These are phyloP conservation scores for Hemibagrus wyckioides DNA, from an alignment of 2,113 vertebrate genomes.

Conservation along the genomic window DNA sequence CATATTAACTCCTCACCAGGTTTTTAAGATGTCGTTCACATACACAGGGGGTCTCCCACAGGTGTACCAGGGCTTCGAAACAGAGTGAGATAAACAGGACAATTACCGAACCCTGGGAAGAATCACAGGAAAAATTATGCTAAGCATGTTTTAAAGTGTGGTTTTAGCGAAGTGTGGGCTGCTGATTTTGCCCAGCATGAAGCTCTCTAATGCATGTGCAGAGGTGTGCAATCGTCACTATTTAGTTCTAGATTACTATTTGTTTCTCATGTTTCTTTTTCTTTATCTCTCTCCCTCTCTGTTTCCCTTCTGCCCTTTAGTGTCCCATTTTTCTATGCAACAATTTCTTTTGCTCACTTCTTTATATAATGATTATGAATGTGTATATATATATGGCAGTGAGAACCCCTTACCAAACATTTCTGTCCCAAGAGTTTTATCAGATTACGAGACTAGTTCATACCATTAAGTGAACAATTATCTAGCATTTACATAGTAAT, in stretches of 20 bases:
- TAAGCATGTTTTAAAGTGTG: constrained; percentile 24
- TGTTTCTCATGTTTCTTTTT: constrained; percentile 11
- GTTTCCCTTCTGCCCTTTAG: neutral
- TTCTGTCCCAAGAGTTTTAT: neutral
- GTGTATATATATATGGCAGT: neutral
- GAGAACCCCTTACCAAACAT: neutral
- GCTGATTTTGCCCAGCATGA: constrained; percentile 40
- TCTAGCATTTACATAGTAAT: neutral
- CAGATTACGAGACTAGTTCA: neutral
- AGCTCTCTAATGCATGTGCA: constrained; percentile 28
- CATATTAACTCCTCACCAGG: neutral
- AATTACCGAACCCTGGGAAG: constrained; percentile 32
- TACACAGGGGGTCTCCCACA: constrained; percentile 18
- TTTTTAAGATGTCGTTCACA: constrained; percentile 32
- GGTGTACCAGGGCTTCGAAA: constrained; percentile 30
- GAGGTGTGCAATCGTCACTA: constrained; percentile 32
- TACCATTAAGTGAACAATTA: neutral
- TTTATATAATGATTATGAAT: neutral
- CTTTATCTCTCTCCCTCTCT: neutral
- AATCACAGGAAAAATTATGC: constrained; percentile 20
- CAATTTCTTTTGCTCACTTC: neutral
- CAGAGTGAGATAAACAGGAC: constrained; percentile 38
- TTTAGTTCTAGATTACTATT: constrained; percentile 43
- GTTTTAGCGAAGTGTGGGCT: constrained; percentile 34
- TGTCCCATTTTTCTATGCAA: neutral